phyloP scores from a whole-genome alignment of 2,113 vertebrate species.

The Dromaius novaehollandiae region DNA sequence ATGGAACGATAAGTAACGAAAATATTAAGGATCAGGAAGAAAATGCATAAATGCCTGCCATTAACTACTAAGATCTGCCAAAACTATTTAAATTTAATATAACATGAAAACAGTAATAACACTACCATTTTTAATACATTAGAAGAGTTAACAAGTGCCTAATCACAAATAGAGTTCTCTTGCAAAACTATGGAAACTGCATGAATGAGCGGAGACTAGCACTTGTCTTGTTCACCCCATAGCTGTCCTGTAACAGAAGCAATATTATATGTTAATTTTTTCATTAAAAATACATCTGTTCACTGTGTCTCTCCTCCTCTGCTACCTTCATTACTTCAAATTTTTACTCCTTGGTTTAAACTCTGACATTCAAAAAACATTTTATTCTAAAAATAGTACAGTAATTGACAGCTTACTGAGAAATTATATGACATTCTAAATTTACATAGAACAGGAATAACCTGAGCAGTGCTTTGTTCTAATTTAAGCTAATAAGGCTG shows the following conservation, averaged over 20 bases:
- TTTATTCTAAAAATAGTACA: neutral
- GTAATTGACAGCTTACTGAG: rapidly evolving
- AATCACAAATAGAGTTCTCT: neutral
- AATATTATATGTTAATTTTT: rapidly evolving
- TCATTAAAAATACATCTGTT: neutral
- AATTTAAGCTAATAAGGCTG: neutral
- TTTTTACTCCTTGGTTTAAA: neutral
- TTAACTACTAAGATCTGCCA: neutral
- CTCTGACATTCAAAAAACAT: neutral
- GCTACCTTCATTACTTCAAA: neutral
- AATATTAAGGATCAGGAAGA: neutral
- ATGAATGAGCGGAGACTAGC: neutral
- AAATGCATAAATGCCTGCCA: neutral
- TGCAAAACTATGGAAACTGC: neutral
- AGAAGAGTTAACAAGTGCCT: neutral
- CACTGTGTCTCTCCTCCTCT: neutral
- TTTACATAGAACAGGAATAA: rapidly evolving
- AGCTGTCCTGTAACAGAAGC: too few relatives aligned
- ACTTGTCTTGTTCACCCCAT: neutral
- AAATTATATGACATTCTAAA: neutral
- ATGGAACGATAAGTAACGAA: neutral
- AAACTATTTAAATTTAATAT: neutral
- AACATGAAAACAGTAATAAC: neutral
- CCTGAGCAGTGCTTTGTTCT: rapidly evolving
- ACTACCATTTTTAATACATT: neutral